These are phyloP conservation scores for Temnothorax nylanderi DNA, from an alignment of 1,140 invertebrate genomes.

Conservation along the genomic window DNA sequence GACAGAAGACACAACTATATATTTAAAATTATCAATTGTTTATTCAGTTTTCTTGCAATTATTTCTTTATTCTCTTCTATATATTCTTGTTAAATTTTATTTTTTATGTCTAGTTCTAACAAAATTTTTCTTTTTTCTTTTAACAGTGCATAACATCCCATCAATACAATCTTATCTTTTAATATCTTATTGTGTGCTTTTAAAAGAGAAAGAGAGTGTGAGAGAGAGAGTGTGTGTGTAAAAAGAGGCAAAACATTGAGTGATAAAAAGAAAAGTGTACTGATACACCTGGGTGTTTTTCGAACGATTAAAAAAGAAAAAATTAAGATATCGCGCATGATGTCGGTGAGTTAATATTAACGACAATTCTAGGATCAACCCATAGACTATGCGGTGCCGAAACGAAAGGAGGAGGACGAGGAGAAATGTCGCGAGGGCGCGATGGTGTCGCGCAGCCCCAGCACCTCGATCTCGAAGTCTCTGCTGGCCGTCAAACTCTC, in stretches of 20 bases:
- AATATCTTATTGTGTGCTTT: neutral
- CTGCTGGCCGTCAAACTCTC: constrained; percentile 81
- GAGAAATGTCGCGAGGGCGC: constrained; percentile 87
- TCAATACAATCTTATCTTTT: neutral
- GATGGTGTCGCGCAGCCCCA: constrained; percentile 86
- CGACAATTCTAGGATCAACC: constrained; percentile 90
- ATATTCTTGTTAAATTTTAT: neutral
- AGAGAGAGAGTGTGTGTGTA: neutral
- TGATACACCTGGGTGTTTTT: neutral
- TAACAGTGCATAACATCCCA: neutral
- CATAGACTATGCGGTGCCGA: constrained; percentile 95
- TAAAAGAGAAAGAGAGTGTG: neutral
- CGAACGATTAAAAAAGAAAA: neutral
- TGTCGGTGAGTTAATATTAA: neutral
- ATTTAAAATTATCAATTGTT: neutral
- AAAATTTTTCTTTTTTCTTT: neutral
- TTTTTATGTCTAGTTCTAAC: neutral
- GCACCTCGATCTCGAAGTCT: constrained; percentile 83
- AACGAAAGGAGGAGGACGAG: constrained; percentile 89
- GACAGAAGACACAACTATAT: neutral
- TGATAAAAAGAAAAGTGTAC: neutral
- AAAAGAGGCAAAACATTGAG: neutral
- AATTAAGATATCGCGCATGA: too few species aligned
- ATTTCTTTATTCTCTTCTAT: neutral
- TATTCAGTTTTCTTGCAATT: neutral